These are phyloP conservation scores for Sandelia bainsii DNA, from an alignment of 2,797 vertebrate genomes.

Conservation along the genomic window DNA sequence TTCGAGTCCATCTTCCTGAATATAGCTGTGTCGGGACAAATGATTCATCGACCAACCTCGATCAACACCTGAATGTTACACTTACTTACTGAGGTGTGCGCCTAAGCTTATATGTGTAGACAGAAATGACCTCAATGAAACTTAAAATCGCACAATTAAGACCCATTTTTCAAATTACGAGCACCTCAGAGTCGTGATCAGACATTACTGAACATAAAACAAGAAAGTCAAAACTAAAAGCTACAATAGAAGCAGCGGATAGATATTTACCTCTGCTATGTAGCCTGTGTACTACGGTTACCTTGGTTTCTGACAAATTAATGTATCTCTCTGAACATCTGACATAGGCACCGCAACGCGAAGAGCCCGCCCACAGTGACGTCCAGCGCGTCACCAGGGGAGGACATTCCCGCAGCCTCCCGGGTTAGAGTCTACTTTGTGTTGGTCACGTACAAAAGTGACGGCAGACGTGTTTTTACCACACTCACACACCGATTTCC, in stretches of 20 bases:
- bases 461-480: neutral
- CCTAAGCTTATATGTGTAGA: rapidly evolving
- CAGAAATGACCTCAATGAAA: neutral
- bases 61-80: neutral
- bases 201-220: neutral
- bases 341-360: neutral
- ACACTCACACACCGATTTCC: neutral
- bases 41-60: neutral
- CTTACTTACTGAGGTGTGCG: rapidly evolving
- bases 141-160: neutral
- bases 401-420: neutral
- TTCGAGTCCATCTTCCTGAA: constrained; percentile 68
- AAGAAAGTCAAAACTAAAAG: rapidly evolving
- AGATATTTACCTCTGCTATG: neutral
- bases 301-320: neutral
- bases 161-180: neutral
- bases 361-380: constrained; percentile 1
- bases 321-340: constrained; percentile 13
- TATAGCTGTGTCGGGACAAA: neutral
- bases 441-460: constrained; percentile 28
- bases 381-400: neutral
- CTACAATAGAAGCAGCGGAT: neutral
- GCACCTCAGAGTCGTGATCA: neutral
- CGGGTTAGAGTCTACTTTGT: neutral
- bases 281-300: neutral